phyloP scores from a whole-genome alignment of 1,140 invertebrate species.

The Calephelis nemesis region DNA sequence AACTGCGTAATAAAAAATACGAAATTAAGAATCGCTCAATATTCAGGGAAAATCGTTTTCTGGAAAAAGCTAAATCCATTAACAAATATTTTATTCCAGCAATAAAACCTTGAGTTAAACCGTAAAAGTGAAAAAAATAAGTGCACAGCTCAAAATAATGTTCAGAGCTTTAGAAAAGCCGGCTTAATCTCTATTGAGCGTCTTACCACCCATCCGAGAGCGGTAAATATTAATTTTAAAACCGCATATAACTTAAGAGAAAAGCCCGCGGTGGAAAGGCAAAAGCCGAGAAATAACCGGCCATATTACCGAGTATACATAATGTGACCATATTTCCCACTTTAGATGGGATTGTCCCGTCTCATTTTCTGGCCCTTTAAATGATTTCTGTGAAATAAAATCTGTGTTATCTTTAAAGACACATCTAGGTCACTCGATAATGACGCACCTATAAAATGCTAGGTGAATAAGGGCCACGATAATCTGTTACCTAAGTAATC shows the following conservation, averaged over 20 bases:
- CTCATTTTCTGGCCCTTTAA: too few species aligned
- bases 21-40: too few species aligned
- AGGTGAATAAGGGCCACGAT: too few species aligned
- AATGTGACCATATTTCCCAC: neutral
- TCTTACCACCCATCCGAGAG: constrained; percentile 30
- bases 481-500: too few species aligned
- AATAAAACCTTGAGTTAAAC: constrained; percentile 10
- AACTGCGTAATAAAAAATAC: too few species aligned
- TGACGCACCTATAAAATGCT: too few species aligned
- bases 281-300: constrained; percentile 29
- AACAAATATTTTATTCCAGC: neutral
- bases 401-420: too few species aligned
- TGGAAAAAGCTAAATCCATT: neutral
- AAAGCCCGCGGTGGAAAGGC: constrained; percentile 16
- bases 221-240: constrained; percentile 35
- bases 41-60: neutral
- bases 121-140: constrained; percentile 16
- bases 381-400: constrained; percentile 23
- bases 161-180: constrained; percentile 17
- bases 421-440: too few species aligned
- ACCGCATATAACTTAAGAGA: constrained; percentile 26
- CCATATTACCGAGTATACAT: constrained; percentile 4
- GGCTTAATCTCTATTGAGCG: constrained; percentile 17
- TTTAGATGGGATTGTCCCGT: neutral
- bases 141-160: constrained; percentile 16